phyloP scores from a whole-genome alignment of 2,113 vertebrate species.

The Ellobius talpinus region DNA sequence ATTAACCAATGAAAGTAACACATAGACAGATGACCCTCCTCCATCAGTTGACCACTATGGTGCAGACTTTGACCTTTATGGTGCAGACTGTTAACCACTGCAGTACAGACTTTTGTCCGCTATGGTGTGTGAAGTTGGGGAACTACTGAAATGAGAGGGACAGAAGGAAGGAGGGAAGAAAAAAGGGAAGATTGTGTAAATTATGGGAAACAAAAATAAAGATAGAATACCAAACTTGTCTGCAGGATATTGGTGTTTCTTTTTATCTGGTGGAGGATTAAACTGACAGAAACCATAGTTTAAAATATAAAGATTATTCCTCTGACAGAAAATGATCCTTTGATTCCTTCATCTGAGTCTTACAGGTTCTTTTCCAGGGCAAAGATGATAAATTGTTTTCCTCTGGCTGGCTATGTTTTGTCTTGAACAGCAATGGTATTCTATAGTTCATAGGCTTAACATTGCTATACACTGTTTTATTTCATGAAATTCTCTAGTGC shows the following conservation, averaged over 20 bases:
- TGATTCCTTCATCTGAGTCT: background rate
- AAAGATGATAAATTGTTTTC: background rate
- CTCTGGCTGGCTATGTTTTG: background rate
- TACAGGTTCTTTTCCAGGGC: background rate
- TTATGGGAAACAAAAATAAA: background rate
- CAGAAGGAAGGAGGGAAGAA: background rate
- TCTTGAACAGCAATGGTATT: background rate
- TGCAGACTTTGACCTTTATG: no score
- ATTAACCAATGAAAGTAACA: no score
- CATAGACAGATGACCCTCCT: no score
- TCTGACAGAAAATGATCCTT: conserved; percentile 15
- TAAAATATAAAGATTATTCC: conserved; percentile 48
- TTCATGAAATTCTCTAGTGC: background rate
- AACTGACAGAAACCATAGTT: conserved; percentile 42
- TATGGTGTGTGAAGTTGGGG: background rate
- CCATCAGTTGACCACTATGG: background rate
- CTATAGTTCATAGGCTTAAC: background rate
- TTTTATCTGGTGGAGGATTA: conserved; percentile 51
- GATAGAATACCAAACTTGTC: background rate
- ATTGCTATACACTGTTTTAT: background rate
- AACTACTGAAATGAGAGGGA: background rate
- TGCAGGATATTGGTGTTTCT: conserved; percentile 43
- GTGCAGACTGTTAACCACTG: background rate
- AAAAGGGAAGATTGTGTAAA: background rate
- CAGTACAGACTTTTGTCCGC: background rate